Evolutionary conservation across 2,113 vertebrate species (phyloP).

Genomic region (Marmota flaviventris): DNA sequence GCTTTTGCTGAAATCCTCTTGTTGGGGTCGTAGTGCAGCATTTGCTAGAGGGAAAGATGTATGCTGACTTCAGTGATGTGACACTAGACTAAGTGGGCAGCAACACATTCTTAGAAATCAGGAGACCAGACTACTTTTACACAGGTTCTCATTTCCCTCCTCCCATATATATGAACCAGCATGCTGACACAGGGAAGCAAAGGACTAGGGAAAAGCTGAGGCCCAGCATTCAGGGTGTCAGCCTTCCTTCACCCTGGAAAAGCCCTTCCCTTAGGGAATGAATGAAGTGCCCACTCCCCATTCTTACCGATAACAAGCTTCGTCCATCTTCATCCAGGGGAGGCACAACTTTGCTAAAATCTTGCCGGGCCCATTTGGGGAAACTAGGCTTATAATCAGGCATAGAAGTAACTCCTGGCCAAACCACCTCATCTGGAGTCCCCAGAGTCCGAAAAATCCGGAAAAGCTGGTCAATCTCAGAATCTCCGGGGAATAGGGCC

Average conservation of each 20-base stretch:
- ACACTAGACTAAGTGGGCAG: neutral
- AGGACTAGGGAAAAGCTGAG: neutral
- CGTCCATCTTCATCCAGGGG: slow-evolving; percentile 94
- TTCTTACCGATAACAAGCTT: slow-evolving; percentile 94
- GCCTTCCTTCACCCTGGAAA: slow-evolving; percentile 28
- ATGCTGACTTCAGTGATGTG: neutral
- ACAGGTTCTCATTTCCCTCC: slow-evolving; percentile 52
- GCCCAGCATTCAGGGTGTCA: slow-evolving; percentile 11
- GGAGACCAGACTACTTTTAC: slow-evolving; percentile 47
- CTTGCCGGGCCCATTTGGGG: slow-evolving; percentile 96
- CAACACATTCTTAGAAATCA: neutral
- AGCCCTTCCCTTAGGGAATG: neutral
- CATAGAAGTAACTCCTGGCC: slow-evolving; percentile 96
- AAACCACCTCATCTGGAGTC: slow-evolving; percentile 94
- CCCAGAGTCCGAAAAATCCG: slow-evolving; percentile 97
- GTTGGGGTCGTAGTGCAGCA: slow-evolving; percentile 97
- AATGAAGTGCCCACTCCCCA: neutral
- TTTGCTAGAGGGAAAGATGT: slow-evolving; percentile 89
- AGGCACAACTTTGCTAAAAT: slow-evolving; percentile 95
- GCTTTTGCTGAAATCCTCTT: slow-evolving; percentile 97
- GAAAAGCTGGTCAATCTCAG: slow-evolving; percentile 97
- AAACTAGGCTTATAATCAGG: slow-evolving; percentile 98
- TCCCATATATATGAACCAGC: slow-evolving; percentile 39
- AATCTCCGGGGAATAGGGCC: slow-evolving; percentile 96
- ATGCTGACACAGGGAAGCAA: neutral